Conservation (phyloP, 2,888 invertebrate species). For the Archaeoteleia sp. region DNA sequence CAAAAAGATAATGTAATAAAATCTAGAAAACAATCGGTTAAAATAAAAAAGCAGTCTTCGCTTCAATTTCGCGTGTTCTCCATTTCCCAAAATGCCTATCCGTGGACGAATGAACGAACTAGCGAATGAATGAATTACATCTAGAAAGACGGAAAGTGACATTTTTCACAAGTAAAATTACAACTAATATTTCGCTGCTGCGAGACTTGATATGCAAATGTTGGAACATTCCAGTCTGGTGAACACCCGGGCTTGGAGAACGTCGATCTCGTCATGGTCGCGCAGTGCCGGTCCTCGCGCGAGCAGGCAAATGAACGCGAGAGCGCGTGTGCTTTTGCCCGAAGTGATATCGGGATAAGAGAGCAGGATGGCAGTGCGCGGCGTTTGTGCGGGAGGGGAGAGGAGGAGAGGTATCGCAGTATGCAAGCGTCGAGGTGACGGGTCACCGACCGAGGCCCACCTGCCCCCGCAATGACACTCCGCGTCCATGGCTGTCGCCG, state of each 20-base stretch:
- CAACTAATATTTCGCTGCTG: not conserved
- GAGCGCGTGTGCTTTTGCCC: conserved; percentile 19
- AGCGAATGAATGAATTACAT: not conserved
- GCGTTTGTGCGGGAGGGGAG: conserved; percentile 4
- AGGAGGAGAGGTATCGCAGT: too few species aligned
- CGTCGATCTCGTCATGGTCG: conserved; percentile 41
- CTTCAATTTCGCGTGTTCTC: too few species aligned
- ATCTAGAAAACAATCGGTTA: too few species aligned
- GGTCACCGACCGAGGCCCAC: conserved; percentile 56
- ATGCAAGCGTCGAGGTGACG: conserved; percentile 48
- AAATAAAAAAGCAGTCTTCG: too few species aligned
- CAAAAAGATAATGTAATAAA: too few species aligned
- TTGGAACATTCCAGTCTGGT: conserved; percentile 9
- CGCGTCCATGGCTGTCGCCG: conserved; percentile 52
- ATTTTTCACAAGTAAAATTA: too few species aligned
- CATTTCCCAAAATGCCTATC: too few species aligned
- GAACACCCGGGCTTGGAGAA: conserved; percentile 12
- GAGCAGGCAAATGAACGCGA: conserved; percentile 15
- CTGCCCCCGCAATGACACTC: conserved; percentile 55
- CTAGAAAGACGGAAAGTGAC: not conserved
- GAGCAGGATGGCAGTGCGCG: conserved; percentile 16
- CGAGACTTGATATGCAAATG: conserved; percentile 14
- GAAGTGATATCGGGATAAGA: conserved; percentile 28
- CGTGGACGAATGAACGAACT: too few species aligned
- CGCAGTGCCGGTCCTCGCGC: conserved; percentile 2